phyloP scores from a whole-genome alignment of 2,113 vertebrate genomes.

The Pandion haliaetus region DNA sequence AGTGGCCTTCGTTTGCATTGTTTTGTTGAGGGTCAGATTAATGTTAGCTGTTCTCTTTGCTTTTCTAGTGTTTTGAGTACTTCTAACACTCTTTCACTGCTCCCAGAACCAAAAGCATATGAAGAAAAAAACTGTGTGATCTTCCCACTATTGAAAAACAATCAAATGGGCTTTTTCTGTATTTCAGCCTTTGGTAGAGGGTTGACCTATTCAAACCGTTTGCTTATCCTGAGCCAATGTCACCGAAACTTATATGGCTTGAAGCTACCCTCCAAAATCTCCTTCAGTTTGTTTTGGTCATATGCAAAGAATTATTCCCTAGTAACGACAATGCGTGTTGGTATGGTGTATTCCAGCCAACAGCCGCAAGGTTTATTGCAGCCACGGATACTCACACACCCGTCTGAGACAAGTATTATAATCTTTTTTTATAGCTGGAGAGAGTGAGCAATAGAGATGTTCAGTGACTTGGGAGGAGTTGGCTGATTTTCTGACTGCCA shows the following conservation, averaged over 20 bases:
- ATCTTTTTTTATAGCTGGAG: background rate
- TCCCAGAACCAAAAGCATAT: background rate
- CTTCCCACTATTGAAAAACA: background rate
- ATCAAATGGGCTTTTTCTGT: background rate
- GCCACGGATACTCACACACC: slow-evolving; percentile 8
- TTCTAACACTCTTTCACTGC: background rate
- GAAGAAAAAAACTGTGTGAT: background rate
- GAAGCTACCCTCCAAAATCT: background rate
- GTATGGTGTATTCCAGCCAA: background rate
- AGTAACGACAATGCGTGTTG: background rate
- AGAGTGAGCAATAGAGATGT: background rate
- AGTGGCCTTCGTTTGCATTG: background rate
- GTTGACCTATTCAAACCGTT: background rate
- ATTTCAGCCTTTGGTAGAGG: background rate
- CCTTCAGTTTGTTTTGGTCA: background rate
- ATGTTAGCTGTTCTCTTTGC: background rate
- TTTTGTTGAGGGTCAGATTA: background rate
- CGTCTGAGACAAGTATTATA: slow-evolving; percentile 13
- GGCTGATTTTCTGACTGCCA: background rate
- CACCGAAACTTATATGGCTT: background rate
- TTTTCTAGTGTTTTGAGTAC: background rate
- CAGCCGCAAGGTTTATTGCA: background rate
- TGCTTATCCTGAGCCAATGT: background rate
- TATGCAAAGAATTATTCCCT: background rate
- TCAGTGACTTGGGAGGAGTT: background rate